Base-by-base conservation (phyloP, 2,113 vertebrate species). In the Brachyhypopomus occidentalis region DNA sequence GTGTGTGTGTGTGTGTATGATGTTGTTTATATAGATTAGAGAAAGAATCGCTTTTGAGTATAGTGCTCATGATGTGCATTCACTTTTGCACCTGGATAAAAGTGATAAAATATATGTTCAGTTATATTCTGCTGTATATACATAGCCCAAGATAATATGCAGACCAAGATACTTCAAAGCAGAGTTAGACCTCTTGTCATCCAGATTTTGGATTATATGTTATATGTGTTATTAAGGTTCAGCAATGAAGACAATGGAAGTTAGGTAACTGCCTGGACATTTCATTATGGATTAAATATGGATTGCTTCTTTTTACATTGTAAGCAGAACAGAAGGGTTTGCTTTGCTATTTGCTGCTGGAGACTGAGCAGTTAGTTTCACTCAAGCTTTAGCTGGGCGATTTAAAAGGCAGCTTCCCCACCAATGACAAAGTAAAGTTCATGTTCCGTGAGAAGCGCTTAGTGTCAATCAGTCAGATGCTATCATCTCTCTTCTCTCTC, bases 391-490 rank as follows among this genome's bases (percentile, higher is more conserved):
- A 52, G 52, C 34, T 4, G n/a, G 72, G 80, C 8, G 7, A 22
- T 75, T 81, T 3, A 90, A 92, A 91, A 92, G 90, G 90, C 90
- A 93, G 89, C 90, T 92, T 90, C 87, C 75, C 87, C 87, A 30
- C 88, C 90, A 90, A 89, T 77, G 17, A 84, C 84, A 80, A 55
- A 78, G 16, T 23, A 48, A 38, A 52, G 22, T 78, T 84, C 90
- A 92, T 89, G 89, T 92, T 92, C 83, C 79, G 67, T 8, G 8
- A 75, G 62, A 82, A 64, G 67, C 76, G 25, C 63, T 27, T n/a
- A 69, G 45, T 58, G 80, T 25, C 67, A 67, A 63, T 67, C 72
- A 59, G 5, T 67, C 72, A 59, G 5, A 70, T 84, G 84, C 58
- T 5, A 17, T 23, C 8, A 82, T 55, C 19, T 14, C 14, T 1